phyloP scores from a whole-genome alignment of 2,888 invertebrate species.

The Pollenia griseotomentosa region DNA sequence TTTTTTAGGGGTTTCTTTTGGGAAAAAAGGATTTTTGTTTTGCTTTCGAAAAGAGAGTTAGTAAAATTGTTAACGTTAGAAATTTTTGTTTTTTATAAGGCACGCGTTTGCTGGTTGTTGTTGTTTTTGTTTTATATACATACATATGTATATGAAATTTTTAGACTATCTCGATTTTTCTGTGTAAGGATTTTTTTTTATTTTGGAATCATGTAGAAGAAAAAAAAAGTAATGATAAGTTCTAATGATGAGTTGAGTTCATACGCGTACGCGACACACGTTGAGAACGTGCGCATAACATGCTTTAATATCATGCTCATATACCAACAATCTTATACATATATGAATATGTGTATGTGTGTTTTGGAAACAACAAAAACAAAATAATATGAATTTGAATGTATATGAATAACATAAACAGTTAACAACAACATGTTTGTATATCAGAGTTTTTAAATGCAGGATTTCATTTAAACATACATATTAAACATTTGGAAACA shows the following conservation, averaged over 20 bases:
- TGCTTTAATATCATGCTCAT: constrained; percentile 51
- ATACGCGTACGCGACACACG: constrained; percentile 69
- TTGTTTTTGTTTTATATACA: constrained; percentile 2
- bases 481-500: constrained; percentile 7
- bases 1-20: constrained; percentile 41
- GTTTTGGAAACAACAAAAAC: not conserved
- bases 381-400: constrained; percentile 11
- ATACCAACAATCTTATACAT: not conserved
- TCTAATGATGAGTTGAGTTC: constrained; percentile 65
- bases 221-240: not conserved
- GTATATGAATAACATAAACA: not conserved
- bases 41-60: constrained; percentile 11
- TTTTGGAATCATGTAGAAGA: not conserved
- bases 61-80: not conserved
- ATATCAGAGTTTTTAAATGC: not conserved
- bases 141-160: constrained; percentile 28
- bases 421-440: not conserved
- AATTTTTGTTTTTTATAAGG: constrained; percentile 31
- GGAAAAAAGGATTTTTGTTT: constrained; percentile 28
- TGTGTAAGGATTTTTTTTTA: constrained; percentile 48
- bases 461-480: not conserved
- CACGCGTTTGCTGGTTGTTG: constrained; percentile 43
- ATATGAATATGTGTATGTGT: not conserved
- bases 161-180: constrained; percentile 36
- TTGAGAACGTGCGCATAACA: constrained; percentile 71